Conservation (phyloP, 2,888 invertebrate genomes). For the Thereva unica region DNA sequence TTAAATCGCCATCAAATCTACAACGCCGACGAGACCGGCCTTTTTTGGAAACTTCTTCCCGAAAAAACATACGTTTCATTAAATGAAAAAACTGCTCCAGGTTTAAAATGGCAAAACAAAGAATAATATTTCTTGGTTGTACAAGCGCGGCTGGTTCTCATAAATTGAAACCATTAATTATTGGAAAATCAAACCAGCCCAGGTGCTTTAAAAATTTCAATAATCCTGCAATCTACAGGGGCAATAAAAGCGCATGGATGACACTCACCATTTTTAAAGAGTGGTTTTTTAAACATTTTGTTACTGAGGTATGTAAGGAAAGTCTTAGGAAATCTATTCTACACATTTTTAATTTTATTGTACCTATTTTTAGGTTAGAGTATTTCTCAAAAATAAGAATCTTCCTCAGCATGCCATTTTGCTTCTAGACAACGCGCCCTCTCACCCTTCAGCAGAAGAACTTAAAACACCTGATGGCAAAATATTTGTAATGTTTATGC, state of each 20-base stretch:
- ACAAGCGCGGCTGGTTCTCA: conserved; percentile 44
- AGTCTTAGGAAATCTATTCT: too few relatives aligned
- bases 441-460: conserved; percentile 37
- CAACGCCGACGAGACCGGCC: conserved; percentile 44
- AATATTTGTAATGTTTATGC: conserved; percentile 39
- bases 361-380: conserved; percentile 1
- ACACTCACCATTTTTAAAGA: conserved; percentile 40
- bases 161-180: conserved; percentile 34
- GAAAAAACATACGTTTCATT: conserved; percentile 40
- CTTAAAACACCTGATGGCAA: conserved; percentile 25
- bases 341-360: too few relatives aligned
- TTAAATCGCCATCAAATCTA: conserved; percentile 42
- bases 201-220: conserved; percentile 40
- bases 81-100: conserved; percentile 24
- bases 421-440: conserved; percentile 42
- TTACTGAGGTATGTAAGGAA: conserved; percentile 34
- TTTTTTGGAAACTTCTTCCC: conserved; percentile 44
- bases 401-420: conserved; percentile 43
- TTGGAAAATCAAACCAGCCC: conserved; percentile 41
- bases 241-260: conserved; percentile 36
- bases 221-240: conserved; percentile 41
- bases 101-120: conserved; percentile 40
- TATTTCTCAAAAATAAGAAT: conserved; percentile 39
- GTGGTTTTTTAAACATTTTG: conserved; percentile 44
- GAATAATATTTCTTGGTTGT: conserved; percentile 41